Base-by-base conservation (phyloP, 2,888 invertebrate species). In the Noctuana brunneofusca region DNA sequence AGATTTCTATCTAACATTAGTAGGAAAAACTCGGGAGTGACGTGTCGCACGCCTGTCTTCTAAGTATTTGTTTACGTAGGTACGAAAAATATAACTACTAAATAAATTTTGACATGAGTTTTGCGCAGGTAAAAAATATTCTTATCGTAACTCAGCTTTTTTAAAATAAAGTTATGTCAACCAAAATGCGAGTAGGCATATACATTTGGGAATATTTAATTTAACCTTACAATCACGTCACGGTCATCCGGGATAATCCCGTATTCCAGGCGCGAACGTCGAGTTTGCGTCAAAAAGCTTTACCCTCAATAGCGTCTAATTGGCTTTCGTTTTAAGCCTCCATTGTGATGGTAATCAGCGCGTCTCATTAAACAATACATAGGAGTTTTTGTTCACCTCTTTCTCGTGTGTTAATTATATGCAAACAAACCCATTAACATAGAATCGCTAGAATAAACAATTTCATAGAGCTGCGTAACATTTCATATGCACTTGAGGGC, bases 301-400 rank as follows among this genome's bases (percentile, higher is more conserved):
- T 50, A 49, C 49, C 63, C 53, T 65, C 65, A 64, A 73, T 71
- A 66, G 66, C 68, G 64, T 69, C 74, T 79, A 80, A 83, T 81
- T 83, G 75, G 70, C 70, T 76, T 75, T 79, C 71, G 72, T 66
- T 72, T 73, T 68, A 68, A 66, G 53, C 71, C 68, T 65, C 76
- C 72, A 78, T 83, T 81, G 79, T 80, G 69, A 76, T 78, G 76
- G 74, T 81, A 82, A 84, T 81, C 75, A 79, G 76, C 71, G 52
- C 46, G 22, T n/a, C 59, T 52, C 27, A 43, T 50, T 43, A 32
- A 27, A 53, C 52, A 53, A 59, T 41, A 30, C 35, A 32, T 24
- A 32, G 14, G 12, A 20, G 20, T 46, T 52, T 50, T 53, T 59
- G 43, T 59, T 22, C 14, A 12, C 46, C 53, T 59, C 59, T 59